Evolutionary conservation across 30 jellyfish, hydroid and myxozoan species (phyloP), one percentile per base, ranked within the genome.

Genomic region (Turritopsis rubra): DNA sequence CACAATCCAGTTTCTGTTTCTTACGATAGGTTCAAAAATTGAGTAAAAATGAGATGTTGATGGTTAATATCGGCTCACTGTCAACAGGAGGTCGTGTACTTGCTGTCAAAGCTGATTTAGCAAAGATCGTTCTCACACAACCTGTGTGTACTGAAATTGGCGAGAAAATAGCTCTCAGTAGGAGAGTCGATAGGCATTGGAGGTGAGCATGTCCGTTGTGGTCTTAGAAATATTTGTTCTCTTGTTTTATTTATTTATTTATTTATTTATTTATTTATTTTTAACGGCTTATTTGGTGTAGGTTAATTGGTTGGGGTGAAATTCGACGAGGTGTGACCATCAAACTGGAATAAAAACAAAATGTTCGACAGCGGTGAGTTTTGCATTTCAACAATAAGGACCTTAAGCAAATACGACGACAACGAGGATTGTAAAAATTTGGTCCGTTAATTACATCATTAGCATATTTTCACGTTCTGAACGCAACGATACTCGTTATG

Each of bases 291-390:
- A 20, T 19, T 52, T 29, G 29, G 82, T 79, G 27, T 21, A 95
- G 99, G 85, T 90, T 95, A 68, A 95, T 95, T 85, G 99, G 99
- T 1, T 95, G 99, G 99, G 99, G 99, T 72, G 97, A 95, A 73
- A 95, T 95, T 81, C 95, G 99, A 27, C 96, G 96, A 52, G 99
- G 99, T 28, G 96, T 87, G 21, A 95, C 96, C 52, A 91, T 91
- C 82, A 89, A 75, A 72, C 54, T 91, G 41, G 95, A 71, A 24
- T 25, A 66, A 66, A 41, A 41, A 3, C 5, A 41, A 41, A 41
- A 13, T 3, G 5, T 3, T 41, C 60, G 60, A 5, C 60, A 13
- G 9, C 60, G 60, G 60, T 41, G 60, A 41, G 60, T 5, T 41
- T 41, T 13, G 5, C 13, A 41, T 41, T 5, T 13, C 13, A 41